Evolutionary conservation across 2,797 vertebrate genomes (phyloP), one percentile per base, ranked within the genome.

Genomic region (Setipinna tenuifilis): DNA sequence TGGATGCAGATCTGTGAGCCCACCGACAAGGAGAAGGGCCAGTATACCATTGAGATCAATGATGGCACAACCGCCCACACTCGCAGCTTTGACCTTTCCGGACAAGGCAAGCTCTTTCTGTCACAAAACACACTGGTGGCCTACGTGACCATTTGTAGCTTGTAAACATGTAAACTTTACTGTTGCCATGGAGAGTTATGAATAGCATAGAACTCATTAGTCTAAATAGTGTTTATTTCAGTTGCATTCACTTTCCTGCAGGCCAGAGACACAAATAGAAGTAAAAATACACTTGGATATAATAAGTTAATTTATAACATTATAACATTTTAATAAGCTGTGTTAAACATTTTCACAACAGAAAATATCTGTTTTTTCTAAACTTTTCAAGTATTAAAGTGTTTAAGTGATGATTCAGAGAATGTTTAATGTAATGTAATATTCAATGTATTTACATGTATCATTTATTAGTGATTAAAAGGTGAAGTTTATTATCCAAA

Each of bases 1-100:
- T 99, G 98, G 98, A 95, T 99, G 95, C 98, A 98, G 94, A 97
- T 99, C 93, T 93, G 92, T 4, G 98, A 99, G 68, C 98, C 98
- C 0, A 96, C 96, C 0, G 98, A 99, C 89, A 98, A 97, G 90
- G 98, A 99, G 91, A 99, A 99, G 88, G 98, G 98, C 0, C 96
- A 96, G 82, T 99, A 99, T 90, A 93, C 96, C 31, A 98, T 99
- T 25, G 97, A 99, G 95, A 96, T 99, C 68, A 96, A 94, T 0
- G 97, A 98, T 0, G 94, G 90, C 14, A 96, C 95, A 58, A 92
- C 95, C 58, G 96, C 95, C 44, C 94, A 98, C 90, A 95, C 96
- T 48, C 96, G 98, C 11, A 95, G 92, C 0, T 94, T 99, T 9
- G 98, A 99, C 93, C 96, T 99, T 50, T 98, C 98, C 5, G 98